A percentile compares a stretch with the other conserved stretches of the same genome.
Evolutionary conservation across 2,113 vertebrate genomes (phyloP).

Genomic region (Galbula dea): DNA sequence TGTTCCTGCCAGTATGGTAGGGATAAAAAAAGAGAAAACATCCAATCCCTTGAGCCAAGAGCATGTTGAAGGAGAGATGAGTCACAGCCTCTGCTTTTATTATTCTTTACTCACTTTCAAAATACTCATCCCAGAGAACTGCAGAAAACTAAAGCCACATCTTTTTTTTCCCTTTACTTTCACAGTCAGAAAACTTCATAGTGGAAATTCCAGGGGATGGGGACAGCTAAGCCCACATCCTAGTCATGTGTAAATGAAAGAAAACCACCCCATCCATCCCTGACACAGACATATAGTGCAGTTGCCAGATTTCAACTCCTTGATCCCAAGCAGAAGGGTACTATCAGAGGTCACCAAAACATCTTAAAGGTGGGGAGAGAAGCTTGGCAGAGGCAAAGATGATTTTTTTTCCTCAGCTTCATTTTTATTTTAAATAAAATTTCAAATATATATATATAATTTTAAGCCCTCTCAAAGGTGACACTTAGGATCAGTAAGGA

Average conservation of each 20-base stretch:
- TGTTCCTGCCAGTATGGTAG: background rate
- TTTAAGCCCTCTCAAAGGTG: background rate
- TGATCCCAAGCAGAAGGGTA: background rate
- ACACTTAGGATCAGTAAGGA: background rate
- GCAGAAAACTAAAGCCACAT: background rate
- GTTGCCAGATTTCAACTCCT: background rate
- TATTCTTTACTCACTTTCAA: background rate
- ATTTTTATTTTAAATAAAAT: background rate
- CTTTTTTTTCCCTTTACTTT: background rate
- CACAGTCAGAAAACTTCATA: background rate
- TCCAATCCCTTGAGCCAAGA: background rate
- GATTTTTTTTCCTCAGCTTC: background rate
- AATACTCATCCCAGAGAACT: background rate
- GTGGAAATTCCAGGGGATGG: background rate
- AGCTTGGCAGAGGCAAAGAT: background rate
- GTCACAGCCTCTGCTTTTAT: background rate
- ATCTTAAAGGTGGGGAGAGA: background rate
- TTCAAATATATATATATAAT: background rate
- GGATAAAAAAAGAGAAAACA: background rate
- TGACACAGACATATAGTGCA: accelerated
- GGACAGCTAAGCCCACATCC: background rate
- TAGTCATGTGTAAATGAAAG: background rate
- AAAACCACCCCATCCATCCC: background rate
- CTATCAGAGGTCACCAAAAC: background rate
- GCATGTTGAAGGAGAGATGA: background rate